phyloP scores from a whole-genome alignment of 2,113 vertebrate genomes.

The Xyliphius kryptos region DNA sequence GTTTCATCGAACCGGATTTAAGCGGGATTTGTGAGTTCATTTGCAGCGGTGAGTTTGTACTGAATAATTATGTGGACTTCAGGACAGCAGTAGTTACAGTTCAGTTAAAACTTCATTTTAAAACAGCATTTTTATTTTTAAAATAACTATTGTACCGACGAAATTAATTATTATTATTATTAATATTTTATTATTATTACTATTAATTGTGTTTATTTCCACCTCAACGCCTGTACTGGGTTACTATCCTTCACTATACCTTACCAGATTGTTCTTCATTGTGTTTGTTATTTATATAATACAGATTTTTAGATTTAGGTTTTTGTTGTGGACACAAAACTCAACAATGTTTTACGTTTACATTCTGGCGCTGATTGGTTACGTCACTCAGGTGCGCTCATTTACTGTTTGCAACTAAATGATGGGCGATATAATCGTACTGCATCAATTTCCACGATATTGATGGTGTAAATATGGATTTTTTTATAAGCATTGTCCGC shows the following conservation, averaged over 20 bases:
- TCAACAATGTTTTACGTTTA: not conserved
- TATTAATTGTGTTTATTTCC: no score
- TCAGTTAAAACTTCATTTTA: not conserved
- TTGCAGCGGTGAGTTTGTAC: constrained; percentile 52
- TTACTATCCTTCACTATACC: no score
- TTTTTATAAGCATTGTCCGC: no score
- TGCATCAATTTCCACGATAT: not conserved
- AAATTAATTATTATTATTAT: no score
- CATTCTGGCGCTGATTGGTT: constrained; percentile 3
- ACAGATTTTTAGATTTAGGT: no score
- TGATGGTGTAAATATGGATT: no score
- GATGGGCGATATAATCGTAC: not conserved
- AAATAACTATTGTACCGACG: no score
- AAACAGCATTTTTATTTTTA: not conserved
- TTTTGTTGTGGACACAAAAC: no score
- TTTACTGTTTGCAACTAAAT: not conserved
- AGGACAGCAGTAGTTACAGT: not conserved
- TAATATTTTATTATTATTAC: no score
- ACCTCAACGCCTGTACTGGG: no score
- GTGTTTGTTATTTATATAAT: no score
- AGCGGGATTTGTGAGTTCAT: constrained; percentile 47
- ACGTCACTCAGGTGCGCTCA: constrained; percentile 1
- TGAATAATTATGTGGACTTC: not conserved
- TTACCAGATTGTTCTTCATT: no score
- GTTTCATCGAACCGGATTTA: constrained; percentile 46